Conservation (phyloP, 1,140 invertebrate species). For the Tetranychus urticae region DNA sequence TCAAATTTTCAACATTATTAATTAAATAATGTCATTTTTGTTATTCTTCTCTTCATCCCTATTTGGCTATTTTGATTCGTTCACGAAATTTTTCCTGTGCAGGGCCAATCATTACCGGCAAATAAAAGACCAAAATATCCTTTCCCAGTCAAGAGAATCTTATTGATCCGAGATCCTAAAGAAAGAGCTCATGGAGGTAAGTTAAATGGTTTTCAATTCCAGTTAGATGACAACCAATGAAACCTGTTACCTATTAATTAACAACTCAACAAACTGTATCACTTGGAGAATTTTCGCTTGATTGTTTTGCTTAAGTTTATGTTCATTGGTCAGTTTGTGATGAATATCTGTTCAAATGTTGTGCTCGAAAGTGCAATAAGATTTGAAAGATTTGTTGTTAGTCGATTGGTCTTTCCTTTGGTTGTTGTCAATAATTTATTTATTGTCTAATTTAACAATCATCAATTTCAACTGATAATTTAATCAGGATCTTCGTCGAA, state of each 20-base stretch:
- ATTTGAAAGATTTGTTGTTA: too few relatives aligned
- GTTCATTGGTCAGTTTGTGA: background rate
- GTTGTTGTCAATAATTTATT: too few relatives aligned
- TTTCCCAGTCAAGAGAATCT: conserved; percentile 28
- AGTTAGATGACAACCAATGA: too few relatives aligned
- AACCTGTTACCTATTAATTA: background rate
- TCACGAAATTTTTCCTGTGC: background rate
- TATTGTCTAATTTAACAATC: background rate
- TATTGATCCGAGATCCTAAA: conserved; percentile 33
- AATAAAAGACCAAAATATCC: conserved; percentile 15
- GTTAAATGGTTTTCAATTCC: background rate
- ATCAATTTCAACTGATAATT: background rate
- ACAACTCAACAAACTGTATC: background rate
- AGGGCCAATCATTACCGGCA: background rate
- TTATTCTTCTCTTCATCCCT: background rate
- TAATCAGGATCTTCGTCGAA: background rate
- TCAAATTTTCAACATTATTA: background rate
- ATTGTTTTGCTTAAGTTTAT: background rate
- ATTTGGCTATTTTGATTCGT: background rate
- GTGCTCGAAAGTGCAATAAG: too few relatives aligned
- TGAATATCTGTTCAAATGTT: too few relatives aligned
- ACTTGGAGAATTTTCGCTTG: background rate
- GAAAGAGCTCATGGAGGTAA: conserved; percentile 28
- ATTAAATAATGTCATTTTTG: background rate
- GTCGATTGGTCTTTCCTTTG: too few relatives aligned